Conservation (phyloP, 2,888 invertebrate species). For the Synanthedon myopaeformis region DNA sequence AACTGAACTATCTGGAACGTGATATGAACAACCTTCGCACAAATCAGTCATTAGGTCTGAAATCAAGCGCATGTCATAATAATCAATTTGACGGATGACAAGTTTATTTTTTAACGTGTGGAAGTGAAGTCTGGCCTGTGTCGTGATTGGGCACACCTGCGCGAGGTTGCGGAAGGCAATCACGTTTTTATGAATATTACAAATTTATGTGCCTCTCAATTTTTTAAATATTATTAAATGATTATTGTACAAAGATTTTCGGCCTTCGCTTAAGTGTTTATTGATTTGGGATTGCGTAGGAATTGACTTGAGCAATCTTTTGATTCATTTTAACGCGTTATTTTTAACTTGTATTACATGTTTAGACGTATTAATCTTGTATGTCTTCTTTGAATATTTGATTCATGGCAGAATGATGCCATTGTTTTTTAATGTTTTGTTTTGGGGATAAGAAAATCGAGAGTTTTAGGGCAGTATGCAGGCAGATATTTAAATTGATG, state of each 20-base stretch:
- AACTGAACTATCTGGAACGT: conserved; percentile 11
- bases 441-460: too few species aligned
- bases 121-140: conserved; percentile 12
- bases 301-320: neutral
- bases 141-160: conserved; percentile 35
- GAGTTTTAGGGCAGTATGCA: too few species aligned
- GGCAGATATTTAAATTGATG: too few species aligned
- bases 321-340: neutral
- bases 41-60: conserved; percentile 20
- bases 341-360: neutral
- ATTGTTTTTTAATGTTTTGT: too few species aligned
- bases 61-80: conserved; percentile 31
- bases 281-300: neutral
- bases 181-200: conserved; percentile 16
- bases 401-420: too few species aligned
- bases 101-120: conserved; percentile 9
- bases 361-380: too few species aligned
- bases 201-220: conserved; percentile 17
- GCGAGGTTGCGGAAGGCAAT: conserved; percentile 13
- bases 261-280: neutral
- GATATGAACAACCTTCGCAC: conserved; percentile 27
- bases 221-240: neutral
- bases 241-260: neutral
- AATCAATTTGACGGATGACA: conserved; percentile 23
- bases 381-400: too few species aligned